phyloP scores from a whole-genome alignment of 2,797 vertebrate species.

The Cryptoblepharus egeriae region DNA sequence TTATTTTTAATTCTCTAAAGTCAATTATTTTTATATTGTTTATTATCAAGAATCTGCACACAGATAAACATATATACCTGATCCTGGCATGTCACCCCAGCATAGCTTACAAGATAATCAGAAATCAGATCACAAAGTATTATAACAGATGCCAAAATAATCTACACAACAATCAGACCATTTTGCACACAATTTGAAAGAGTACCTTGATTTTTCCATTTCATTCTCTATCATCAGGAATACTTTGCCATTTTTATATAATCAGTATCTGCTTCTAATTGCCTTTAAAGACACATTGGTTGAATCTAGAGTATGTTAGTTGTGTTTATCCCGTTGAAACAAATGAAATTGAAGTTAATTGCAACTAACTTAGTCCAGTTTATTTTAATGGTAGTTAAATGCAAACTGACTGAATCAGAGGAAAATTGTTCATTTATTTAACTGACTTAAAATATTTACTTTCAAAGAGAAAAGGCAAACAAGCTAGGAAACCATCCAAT shows the following conservation, averaged over 20 bases:
- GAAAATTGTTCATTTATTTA: slow-evolving; percentile 39
- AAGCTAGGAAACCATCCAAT: slow-evolving; percentile 65
- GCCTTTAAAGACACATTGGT: background rate
- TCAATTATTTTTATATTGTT: too few species aligned
- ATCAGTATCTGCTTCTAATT: background rate
- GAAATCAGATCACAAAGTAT: too few species aligned
- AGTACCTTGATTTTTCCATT: background rate
- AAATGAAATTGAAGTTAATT: too few species aligned
- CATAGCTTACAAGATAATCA: too few species aligned
- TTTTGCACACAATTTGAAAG: background rate
- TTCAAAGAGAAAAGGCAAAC: slow-evolving; percentile 61
- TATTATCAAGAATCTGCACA: too few species aligned
- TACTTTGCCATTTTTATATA: background rate
- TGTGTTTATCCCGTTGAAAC: too few species aligned
- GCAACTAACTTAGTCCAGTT: background rate
- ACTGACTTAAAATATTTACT: slow-evolving; percentile 60
- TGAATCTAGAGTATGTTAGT: background rate
- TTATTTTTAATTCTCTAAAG: too few species aligned
- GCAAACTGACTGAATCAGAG: background rate
- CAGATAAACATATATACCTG: too few species aligned
- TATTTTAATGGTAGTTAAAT: background rate
- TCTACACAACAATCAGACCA: too few species aligned
- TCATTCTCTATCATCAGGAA: background rate
- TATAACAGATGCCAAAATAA: too few species aligned
- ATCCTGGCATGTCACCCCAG: too few species aligned